A percentile compares a stretch with the other conserved stretches of the same genome.
Conservation (phyloP, 2,888 invertebrate genomes). For the Apotomis capreana region DNA sequence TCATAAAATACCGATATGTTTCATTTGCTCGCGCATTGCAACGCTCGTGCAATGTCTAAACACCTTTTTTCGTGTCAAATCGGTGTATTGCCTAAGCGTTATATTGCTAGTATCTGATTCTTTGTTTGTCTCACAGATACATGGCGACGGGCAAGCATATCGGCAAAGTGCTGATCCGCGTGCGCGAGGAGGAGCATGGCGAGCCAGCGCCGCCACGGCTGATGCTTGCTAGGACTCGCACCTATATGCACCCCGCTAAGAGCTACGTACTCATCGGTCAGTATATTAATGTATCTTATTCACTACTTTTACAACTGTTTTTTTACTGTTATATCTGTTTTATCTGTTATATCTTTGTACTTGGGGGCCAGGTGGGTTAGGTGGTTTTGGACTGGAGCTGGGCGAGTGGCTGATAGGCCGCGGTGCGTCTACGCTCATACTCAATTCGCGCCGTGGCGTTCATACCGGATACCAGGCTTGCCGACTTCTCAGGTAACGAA, state of each 20-base stretch:
- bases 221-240: constrained; percentile 92
- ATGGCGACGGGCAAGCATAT: constrained; percentile 99
- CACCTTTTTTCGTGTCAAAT: too few species aligned
- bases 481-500: constrained; percentile 85
- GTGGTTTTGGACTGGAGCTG: constrained; percentile 98
- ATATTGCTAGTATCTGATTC: too few species aligned
- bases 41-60: too few species aligned
- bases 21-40: too few species aligned
- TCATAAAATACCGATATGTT: too few species aligned
- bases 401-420: constrained; percentile 94
- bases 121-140: constrained; percentile 71
- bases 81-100: too few species aligned
- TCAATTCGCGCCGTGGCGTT: constrained; percentile 95
- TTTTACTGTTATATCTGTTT: too few species aligned
- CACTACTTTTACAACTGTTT: background rate
- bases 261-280: constrained; percentile 89
- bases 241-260: constrained; percentile 91
- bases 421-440: constrained; percentile 92
- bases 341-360: background rate
- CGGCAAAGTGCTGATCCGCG: constrained; percentile 96
- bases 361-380: constrained; percentile 87
- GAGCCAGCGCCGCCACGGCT: constrained; percentile 77
- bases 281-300: constrained; percentile 12
- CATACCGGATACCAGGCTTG: constrained; percentile 96
- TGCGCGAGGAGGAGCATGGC: constrained; percentile 90